These are phyloP conservation scores for Rhynchonycteris naso DNA, from an alignment of 2,797 vertebrate genomes.

Conservation along the genomic window DNA sequence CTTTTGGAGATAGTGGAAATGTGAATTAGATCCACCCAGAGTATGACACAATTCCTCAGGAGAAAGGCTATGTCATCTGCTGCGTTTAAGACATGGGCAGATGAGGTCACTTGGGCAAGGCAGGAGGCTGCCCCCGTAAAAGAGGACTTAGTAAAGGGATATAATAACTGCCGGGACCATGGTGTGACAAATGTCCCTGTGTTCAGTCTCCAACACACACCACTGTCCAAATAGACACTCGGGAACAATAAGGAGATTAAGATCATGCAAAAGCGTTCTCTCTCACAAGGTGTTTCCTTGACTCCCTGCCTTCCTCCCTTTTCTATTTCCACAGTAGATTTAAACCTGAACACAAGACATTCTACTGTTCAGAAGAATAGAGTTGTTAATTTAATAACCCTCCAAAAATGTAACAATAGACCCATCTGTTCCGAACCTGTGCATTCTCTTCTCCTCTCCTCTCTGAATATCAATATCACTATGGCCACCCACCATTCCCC, in stretches of 20 bases:
- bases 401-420: conserved; percentile 34
- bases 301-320: not conserved
- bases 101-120: not conserved
- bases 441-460: conserved; percentile 52
- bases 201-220: not conserved
- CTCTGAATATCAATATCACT: conserved; percentile 31
- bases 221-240: not conserved
- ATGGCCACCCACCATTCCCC: conserved; percentile 51
- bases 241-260: not conserved
- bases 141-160: not conserved
- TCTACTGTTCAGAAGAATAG: conserved; percentile 51
- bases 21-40: not conserved
- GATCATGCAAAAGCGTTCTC: conserved; percentile 51
- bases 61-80: not conserved
- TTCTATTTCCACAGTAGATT: conserved; percentile 41
- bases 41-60: not conserved
- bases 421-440: conserved; percentile 53
- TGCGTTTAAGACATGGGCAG: not conserved
- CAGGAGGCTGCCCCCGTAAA: not conserved
- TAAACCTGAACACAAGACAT: conserved; percentile 43
- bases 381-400: conserved; percentile 69
- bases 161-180: not conserved
- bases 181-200: not conserved
- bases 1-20: not conserved
- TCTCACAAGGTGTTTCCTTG: conserved; percentile 34